These are phyloP conservation scores for Sciurus carolinensis DNA, from an alignment of 2,797 vertebrate genomes.

Conservation along the genomic window DNA sequence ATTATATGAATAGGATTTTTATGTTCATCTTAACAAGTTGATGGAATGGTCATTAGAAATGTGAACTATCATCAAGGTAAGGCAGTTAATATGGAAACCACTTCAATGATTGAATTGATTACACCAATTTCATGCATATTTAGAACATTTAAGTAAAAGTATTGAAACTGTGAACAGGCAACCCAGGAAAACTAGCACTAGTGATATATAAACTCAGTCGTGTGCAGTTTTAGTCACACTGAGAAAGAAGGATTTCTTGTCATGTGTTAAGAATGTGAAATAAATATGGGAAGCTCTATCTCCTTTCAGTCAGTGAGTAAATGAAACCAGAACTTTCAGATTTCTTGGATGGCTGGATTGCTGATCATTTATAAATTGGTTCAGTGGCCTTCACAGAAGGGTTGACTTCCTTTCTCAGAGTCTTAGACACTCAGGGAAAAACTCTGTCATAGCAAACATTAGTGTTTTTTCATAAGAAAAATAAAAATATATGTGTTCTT, in stretches of 20 bases:
- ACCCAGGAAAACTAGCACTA: not conserved
- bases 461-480: not conserved
- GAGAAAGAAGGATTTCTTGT: slow-evolving; percentile 40
- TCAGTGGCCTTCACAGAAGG: not conserved
- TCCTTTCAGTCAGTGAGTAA: slow-evolving; percentile 15
- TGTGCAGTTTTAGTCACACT: not conserved
- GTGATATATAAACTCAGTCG: not conserved
- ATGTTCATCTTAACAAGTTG: not conserved
- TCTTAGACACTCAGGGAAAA: not conserved
- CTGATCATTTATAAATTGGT: slow-evolving; percentile 8
- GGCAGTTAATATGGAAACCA: not conserved
- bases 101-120: not conserved
- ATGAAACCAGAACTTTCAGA: slow-evolving; percentile 53
- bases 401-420: not conserved
- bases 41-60: slow-evolving; percentile 25
- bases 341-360: slow-evolving; percentile 9
- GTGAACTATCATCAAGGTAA: not conserved
- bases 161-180: not conserved
- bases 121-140: not conserved
- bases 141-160: not conserved
- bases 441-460: not conserved
- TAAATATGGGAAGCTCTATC: not conserved
- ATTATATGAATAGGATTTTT: not conserved
- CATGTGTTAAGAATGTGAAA: slow-evolving; percentile 45
- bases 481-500: not conserved